Evolutionary conservation across 2,888 invertebrate genomes (phyloP).

Genomic region (Pammene fasciana): DNA sequence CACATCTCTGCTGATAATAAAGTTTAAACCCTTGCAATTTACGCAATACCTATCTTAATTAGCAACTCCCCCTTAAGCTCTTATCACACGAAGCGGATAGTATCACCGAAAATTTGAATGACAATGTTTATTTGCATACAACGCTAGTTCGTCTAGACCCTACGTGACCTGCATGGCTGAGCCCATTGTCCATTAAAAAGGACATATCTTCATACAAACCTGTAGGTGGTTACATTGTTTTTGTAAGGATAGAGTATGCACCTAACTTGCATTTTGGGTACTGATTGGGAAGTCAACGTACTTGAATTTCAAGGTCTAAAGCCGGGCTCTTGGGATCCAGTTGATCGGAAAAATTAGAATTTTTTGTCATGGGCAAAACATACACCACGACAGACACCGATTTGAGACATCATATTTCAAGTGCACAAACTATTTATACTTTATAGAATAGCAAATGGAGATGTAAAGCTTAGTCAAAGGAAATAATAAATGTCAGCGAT

Average conservation of each 20-base stretch:
- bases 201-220: background rate
- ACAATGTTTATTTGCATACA: slow-evolving; percentile 42
- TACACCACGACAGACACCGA: too few species aligned
- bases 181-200: slow-evolving; percentile 5
- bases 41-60: background rate
- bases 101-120: slow-evolving; percentile 46
- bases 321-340: too few species aligned
- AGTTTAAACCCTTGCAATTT: too few species aligned
- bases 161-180: slow-evolving; percentile 26
- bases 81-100: slow-evolving; percentile 31
- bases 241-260: slow-evolving; percentile 2
- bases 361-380: too few species aligned
- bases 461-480: background rate
- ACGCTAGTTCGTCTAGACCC: slow-evolving; percentile 39
- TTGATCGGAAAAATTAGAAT: background rate
- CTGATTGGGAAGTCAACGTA: slow-evolving; percentile 26
- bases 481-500: slow-evolving; percentile 30
- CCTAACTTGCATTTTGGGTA: slow-evolving; percentile 32
- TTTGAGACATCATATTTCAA: too few species aligned
- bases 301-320: slow-evolving; percentile 26
- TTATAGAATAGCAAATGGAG: background rate
- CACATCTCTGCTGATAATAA: too few species aligned
- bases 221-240: background rate
- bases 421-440: background rate
- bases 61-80: slow-evolving; percentile 25